Conservation (phyloP, 2,888 invertebrate genomes). For the Cosmia trapezina region DNA sequence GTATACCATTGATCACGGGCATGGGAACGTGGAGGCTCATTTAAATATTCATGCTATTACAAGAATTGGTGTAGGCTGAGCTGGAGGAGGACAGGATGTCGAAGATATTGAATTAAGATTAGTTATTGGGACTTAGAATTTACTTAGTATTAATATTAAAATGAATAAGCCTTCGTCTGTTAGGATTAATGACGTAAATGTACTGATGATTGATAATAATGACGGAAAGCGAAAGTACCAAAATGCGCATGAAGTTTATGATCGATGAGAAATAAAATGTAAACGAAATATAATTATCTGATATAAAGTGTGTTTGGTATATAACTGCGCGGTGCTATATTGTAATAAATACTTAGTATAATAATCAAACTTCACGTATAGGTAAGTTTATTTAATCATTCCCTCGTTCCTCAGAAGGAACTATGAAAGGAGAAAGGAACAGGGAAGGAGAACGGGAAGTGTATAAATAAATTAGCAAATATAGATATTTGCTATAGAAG, state of each 20-base stretch:
- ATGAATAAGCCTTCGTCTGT: background rate
- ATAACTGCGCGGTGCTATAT: no score
- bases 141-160: background rate
- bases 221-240: background rate
- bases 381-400: no score
- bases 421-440: background rate
- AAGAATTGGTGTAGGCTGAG: constrained; percentile 49
- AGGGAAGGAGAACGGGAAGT: background rate
- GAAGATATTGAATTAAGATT: constrained; percentile 34
- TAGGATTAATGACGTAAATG: background rate
- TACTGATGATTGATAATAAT: background rate
- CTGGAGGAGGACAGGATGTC: constrained; percentile 38
- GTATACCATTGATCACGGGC: constrained; percentile 49
- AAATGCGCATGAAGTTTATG: no score
- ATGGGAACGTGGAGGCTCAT: constrained; percentile 56
- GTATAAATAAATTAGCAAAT: background rate
- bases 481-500: background rate
- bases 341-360: no score
- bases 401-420: background rate
- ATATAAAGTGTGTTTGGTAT: no score
- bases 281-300: no score
- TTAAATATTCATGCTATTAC: constrained; percentile 57
- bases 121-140: constrained; percentile 1
- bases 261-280: no score
- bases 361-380: no score